Evolutionary conservation across 1,140 invertebrate genomes (phyloP).

Genomic region (Homarus americanus): DNA sequence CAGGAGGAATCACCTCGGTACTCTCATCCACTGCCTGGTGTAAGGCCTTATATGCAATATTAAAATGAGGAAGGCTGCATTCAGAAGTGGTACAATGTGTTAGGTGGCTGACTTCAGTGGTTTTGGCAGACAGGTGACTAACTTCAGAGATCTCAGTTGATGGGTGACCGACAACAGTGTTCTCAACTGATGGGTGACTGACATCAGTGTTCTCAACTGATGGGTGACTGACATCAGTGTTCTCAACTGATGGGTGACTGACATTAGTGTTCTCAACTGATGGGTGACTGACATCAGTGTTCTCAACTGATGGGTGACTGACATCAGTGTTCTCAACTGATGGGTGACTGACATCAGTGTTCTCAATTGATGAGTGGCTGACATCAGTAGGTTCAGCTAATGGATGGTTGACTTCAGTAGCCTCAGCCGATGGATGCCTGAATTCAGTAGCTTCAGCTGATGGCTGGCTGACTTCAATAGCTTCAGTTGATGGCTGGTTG

Average conservation of each 20-base stretch:
- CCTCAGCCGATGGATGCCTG: background rate
- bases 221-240: background rate
- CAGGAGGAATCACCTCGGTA: background rate
- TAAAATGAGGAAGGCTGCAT: background rate
- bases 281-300: background rate
- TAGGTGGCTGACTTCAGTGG: background rate
- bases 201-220: background rate
- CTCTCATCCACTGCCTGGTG: background rate
- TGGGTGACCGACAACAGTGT: background rate
- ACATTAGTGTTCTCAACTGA: background rate
- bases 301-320: background rate
- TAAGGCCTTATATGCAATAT: background rate
- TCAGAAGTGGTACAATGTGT: background rate
- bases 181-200: background rate
- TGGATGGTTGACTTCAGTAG: background rate
- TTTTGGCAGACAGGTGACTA: background rate
- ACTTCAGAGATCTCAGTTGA: background rate
- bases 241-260: background rate
- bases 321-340: background rate
- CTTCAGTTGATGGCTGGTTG: background rate
- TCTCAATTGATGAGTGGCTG: background rate
- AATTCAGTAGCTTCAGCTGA: background rate
- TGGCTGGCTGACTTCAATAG: background rate
- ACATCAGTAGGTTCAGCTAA: background rate
- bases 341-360: background rate